Conservation (phyloP, 1,140 invertebrate species). For the Hyles vespertilio region DNA sequence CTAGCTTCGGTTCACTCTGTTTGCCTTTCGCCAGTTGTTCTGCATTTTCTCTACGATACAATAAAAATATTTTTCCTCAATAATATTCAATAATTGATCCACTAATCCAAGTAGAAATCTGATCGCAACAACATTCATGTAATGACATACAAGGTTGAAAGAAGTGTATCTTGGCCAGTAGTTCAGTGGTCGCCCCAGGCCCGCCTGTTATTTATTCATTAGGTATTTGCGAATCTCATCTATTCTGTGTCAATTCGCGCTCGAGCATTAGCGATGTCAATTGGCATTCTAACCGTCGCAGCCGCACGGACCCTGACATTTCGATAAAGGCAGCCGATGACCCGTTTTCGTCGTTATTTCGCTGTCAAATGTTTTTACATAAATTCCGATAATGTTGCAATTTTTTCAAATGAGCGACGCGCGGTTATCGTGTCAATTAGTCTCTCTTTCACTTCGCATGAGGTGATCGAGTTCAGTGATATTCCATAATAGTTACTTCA, state of each 20-base stretch:
- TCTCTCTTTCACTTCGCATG: too few relatives aligned
- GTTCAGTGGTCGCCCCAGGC: too few relatives aligned
- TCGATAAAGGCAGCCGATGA: constrained; percentile 36
- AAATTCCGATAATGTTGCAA: constrained; percentile 19
- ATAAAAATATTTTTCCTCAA: too few relatives aligned
- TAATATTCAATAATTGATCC: too few relatives aligned
- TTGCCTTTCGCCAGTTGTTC: constrained; percentile 41
- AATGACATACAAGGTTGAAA: too few relatives aligned
- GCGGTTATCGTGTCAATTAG: neutral
- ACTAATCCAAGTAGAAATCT: too few relatives aligned
- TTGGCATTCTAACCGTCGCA: constrained; percentile 48
- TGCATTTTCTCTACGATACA: constrained; percentile 15
- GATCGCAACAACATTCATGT: too few relatives aligned
- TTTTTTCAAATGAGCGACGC: constrained; percentile 1
- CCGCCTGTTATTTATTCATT: constrained; percentile 5
- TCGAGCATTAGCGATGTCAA: constrained; percentile 30
- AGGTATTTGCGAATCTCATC: constrained; percentile 8
- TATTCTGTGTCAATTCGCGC: constrained; percentile 14
- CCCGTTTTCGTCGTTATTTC: constrained; percentile 34
- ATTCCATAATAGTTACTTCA: neutral
- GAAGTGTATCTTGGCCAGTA: too few relatives aligned
- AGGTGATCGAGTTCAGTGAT: neutral
- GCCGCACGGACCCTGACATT: constrained; percentile 63
- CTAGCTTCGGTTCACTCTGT: constrained; percentile 41
- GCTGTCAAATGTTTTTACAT: constrained; percentile 27